These are phyloP conservation scores for Podarcis raffonei DNA, from an alignment of 2,113 vertebrate species.

Conservation along the genomic window DNA sequence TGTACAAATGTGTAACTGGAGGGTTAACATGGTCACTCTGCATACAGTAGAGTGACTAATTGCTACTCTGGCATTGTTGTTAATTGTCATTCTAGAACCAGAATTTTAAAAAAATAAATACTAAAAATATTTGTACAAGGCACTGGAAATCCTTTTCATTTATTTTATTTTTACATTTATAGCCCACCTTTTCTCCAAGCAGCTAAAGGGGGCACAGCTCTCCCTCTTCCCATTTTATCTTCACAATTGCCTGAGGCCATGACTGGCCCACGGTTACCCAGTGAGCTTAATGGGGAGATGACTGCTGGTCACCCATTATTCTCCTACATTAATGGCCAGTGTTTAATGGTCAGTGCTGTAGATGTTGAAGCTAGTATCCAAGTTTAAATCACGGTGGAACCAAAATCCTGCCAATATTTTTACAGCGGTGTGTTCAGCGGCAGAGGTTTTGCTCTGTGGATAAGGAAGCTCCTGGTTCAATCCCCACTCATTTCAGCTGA, in stretches of 20 bases:
- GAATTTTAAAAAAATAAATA: too few species aligned
- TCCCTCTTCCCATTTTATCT: too few species aligned
- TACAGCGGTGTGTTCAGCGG: background rate
- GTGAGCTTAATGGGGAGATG: too few species aligned
- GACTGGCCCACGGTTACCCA: too few species aligned
- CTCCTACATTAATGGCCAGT: too few species aligned
- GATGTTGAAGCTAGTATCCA: background rate
- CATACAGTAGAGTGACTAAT: background rate
- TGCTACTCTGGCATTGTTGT: background rate
- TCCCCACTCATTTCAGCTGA: background rate
- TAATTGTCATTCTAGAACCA: too few species aligned
- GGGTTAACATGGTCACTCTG: background rate
- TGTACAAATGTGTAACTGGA: background rate
- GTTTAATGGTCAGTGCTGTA: background rate
- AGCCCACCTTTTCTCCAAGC: too few species aligned
- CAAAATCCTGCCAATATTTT: background rate
- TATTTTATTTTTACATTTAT: too few species aligned
- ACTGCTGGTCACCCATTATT: too few species aligned
- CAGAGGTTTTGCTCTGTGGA: background rate
- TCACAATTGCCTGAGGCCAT: too few species aligned
- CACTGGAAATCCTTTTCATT: too few species aligned
- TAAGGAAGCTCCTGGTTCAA: background rate
- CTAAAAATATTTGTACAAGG: too few species aligned
- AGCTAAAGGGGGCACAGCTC: background rate
- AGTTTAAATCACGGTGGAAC: background rate